Evolutionary conservation across 2,113 vertebrate genomes (phyloP).

Genomic region (Prunella fulvescens): DNA sequence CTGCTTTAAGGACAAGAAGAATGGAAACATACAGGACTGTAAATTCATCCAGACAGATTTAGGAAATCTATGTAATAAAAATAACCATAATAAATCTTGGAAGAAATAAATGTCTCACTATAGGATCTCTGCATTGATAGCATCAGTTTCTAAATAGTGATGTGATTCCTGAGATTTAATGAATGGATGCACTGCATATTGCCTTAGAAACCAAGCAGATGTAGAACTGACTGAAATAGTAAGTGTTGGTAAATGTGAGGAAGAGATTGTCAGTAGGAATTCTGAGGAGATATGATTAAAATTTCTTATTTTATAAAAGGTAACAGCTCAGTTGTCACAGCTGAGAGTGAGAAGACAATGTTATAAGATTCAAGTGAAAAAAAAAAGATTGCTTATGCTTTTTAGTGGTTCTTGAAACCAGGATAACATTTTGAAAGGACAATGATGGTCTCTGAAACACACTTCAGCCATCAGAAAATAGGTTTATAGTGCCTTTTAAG

Average conservation of each 20-base stretch:
- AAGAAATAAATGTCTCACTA: neutral
- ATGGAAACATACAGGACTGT: neutral
- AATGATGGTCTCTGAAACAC: neutral
- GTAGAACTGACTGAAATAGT: neutral
- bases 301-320: neutral
- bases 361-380: neutral
- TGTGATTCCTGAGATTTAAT: neutral
- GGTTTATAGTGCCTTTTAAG: neutral
- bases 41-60: neutral
- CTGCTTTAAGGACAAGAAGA: neutral
- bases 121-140: neutral
- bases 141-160: neutral
- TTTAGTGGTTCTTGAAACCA: neutral
- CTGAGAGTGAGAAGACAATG: neutral
- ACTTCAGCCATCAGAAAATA: neutral
- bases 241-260: constrained; percentile 1
- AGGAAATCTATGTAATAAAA: constrained; percentile 5
- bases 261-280: neutral
- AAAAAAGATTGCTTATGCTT: neutral
- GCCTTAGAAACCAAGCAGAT: constrained; percentile 22
- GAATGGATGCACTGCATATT: neutral
- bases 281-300: neutral
- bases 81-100: neutral
- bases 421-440: neutral
- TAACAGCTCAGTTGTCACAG: neutral